A percentile compares a stretch with the other conserved stretches of the same genome.
Conservation (phyloP, 1,140 invertebrate species). For the Atta texana region DNA sequence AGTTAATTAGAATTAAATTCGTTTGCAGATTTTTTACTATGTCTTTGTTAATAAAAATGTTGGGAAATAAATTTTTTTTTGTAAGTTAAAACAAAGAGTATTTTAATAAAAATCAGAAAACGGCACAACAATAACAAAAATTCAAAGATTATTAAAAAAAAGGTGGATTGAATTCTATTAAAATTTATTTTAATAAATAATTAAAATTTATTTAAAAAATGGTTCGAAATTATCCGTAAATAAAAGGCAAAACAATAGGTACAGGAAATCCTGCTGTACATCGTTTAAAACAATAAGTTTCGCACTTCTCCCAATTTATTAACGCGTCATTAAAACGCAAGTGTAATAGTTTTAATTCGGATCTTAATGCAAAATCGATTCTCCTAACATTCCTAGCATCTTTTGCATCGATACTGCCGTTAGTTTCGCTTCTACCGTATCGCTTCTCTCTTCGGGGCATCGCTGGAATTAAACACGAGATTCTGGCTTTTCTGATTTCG, state of each 20-base stretch:
- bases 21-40: background rate
- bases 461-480: slow-evolving; percentile 20
- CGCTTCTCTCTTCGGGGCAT: background rate
- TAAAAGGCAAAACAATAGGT: background rate
- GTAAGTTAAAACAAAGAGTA: background rate
- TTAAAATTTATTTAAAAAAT: slow-evolving; percentile 1
- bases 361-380: background rate
- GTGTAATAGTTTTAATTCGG: background rate
- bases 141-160: background rate
- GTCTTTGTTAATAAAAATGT: background rate
- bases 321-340: background rate
- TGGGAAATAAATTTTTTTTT: background rate
- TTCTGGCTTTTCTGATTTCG: slow-evolving; percentile 6
- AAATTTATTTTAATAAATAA: no score
- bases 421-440: slow-evolving; percentile 23
- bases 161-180: background rate
- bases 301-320: background rate
- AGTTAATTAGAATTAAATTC: background rate
- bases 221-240: background rate
- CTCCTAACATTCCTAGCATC: background rate
- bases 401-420: slow-evolving; percentile 1
- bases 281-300: slow-evolving; percentile 4
- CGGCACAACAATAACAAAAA: background rate
- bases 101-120: background rate
- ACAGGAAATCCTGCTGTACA: background rate